Evolutionary conservation across 1,140 invertebrate genomes (phyloP).

Genomic region (Trichoplusia ni): DNA sequence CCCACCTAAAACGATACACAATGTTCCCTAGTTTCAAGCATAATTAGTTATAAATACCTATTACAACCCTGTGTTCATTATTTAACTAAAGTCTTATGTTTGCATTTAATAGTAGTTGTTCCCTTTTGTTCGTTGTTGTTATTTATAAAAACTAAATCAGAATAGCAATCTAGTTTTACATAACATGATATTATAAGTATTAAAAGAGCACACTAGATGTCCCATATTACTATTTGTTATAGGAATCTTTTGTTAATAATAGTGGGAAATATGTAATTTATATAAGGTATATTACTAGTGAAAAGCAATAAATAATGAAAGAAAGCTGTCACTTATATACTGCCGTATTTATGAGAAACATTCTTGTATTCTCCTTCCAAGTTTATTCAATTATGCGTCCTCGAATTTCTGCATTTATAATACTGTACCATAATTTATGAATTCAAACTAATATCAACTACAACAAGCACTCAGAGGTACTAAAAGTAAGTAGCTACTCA

Average conservation of each 20-base stretch:
- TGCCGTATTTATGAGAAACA: constrained; percentile 59
- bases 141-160: constrained; percentile 48
- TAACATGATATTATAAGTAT: constrained; percentile 58
- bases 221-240: constrained; percentile 38
- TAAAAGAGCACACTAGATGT: constrained; percentile 44
- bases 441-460: constrained; percentile 6
- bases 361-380: constrained; percentile 28
- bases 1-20: constrained; percentile 56
- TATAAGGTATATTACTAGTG: constrained; percentile 11
- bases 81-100: constrained; percentile 44
- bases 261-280: constrained; percentile 10
- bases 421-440: constrained; percentile 28
- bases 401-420: constrained; percentile 56
- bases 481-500: too few species aligned
- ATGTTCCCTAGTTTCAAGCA: constrained; percentile 42
- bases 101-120: constrained; percentile 53
- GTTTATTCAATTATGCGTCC: constrained; percentile 22
- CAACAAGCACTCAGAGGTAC: too few species aligned
- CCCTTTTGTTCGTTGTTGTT: constrained; percentile 44
- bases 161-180: constrained; percentile 47
- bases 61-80: constrained; percentile 55
- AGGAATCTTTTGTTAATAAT: constrained; percentile 49
- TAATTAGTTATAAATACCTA: constrained; percentile 27
- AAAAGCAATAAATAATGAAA: not conserved
- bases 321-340: constrained; percentile 49